These are phyloP conservation scores for Macrobrachium rosenbergii DNA, from an alignment of 1,140 invertebrate genomes.

Conservation along the genomic window DNA sequence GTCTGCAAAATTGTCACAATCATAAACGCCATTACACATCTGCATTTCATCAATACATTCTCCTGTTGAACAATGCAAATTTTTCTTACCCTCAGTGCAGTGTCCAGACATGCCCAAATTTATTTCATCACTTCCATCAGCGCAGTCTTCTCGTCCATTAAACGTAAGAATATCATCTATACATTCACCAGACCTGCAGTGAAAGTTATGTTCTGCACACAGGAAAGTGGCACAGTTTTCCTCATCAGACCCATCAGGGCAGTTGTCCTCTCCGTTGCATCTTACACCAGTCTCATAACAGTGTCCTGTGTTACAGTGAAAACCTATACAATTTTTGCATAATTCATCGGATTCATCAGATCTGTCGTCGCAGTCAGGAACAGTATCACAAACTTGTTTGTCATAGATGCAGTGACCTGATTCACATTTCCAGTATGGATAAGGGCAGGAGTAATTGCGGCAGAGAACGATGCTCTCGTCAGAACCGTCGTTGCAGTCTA, in stretches of 20 bases:
- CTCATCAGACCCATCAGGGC: conserved; percentile 10
- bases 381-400: neutral
- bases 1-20: neutral
- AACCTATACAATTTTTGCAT: neutral
- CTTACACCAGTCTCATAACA: neutral
- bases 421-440: neutral
- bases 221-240: neutral
- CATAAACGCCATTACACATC: neutral
- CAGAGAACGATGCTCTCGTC: neutral
- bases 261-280: neutral
- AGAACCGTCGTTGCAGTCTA: neutral
- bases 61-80: neutral
- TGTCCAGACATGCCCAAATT: too few relatives aligned
- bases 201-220: too few relatives aligned
- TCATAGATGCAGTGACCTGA: neutral
- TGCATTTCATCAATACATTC: neutral
- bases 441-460: neutral
- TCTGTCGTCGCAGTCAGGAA: neutral
- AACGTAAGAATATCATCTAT: too few relatives aligned
- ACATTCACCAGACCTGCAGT: too few relatives aligned
- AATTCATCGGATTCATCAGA: neutral
- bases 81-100: neutral
- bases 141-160: too few relatives aligned
- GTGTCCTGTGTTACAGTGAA: conserved; percentile 2
- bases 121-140: too few relatives aligned